Base-by-base conservation (phyloP, 2,888 invertebrate species). In the Pseudanteris insignis region DNA sequence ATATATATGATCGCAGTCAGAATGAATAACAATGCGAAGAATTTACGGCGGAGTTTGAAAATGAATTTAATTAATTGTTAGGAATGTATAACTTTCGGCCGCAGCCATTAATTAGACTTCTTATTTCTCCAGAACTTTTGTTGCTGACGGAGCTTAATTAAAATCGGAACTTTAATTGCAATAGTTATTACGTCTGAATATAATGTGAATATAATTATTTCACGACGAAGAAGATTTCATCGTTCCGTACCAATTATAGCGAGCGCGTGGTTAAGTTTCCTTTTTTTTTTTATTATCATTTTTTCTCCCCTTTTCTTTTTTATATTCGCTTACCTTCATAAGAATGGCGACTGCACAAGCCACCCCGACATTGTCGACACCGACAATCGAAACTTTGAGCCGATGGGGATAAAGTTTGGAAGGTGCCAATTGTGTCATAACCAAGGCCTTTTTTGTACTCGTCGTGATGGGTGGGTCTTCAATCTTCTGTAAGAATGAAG, bases 261-360 rank as follows among this genome's bases (percentile, higher is more conserved):
- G 6, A n/a, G n/a, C n/a, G n/a, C n/a, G n/a, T n/a, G n/a, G n/a
- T n/a, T n/a, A n/a, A n/a, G n/a, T n/a, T n/a, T n/a, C n/a, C n/a
- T n/a, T n/a, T n/a, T n/a, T n/a, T n/a, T n/a, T n/a, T n/a, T n/a
- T n/a, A n/a, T n/a, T n/a, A n/a, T n/a, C n/a, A n/a, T n/a, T n/a
- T n/a, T n/a, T 34, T 46, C 29, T 21, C 11, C 29, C 10, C 11
- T 6, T 33, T 24, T 9, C 2, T 8, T n/a, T 5, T 9, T 12
- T 9, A 13, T 36, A 13, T 32, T 33, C 36, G 63, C 69, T 66
- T 64, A 82, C 83, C 77, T 83, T 83, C 69, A 83, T 81, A 41
- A 85, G 76, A 59, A 86, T 82, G 47, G 81, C 79, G 70, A 83
- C 82, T 34, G 84, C 84, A 64, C 83, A 82, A 18, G 84, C 84